phyloP scores from a whole-genome alignment of 2,888 invertebrate genomes.

The Belgica antarctica region DNA sequence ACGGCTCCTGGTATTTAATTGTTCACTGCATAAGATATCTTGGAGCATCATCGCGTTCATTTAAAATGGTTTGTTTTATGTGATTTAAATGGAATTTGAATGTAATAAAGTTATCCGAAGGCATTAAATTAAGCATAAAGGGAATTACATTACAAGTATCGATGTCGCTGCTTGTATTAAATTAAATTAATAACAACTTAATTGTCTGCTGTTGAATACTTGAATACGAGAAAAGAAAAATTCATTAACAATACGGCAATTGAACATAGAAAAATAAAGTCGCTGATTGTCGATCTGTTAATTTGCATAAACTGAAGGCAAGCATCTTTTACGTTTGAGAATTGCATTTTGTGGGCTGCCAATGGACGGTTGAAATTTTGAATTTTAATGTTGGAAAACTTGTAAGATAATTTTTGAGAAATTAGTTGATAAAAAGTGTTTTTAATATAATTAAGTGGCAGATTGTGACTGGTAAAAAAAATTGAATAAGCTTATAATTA shows the following conservation, averaged over 20 bases:
- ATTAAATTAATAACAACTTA: constrained; percentile 22
- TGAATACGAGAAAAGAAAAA: neutral
- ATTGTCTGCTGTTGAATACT: neutral
- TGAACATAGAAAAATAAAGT: neutral
- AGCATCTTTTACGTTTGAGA: neutral
- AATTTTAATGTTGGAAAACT: too few relatives aligned
- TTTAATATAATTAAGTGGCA: too few relatives aligned
- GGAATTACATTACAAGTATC: too few relatives aligned
- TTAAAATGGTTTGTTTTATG: constrained; percentile 23
- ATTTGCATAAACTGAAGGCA: constrained; percentile 14
- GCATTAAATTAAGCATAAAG: too few relatives aligned
- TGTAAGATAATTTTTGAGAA: too few relatives aligned
- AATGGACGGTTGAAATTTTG: too few relatives aligned
- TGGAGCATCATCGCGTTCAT: constrained; percentile 16
- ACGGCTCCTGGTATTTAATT: constrained; percentile 28
- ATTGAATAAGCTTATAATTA: too few relatives aligned
- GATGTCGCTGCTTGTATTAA: constrained; percentile 7
- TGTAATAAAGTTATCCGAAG: neutral
- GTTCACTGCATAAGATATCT: constrained; percentile 21
- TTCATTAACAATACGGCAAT: constrained; percentile 21
- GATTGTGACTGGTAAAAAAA: too few relatives aligned
- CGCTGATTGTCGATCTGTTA: neutral
- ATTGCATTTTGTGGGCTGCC: too few relatives aligned
- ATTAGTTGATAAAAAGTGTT: too few relatives aligned
- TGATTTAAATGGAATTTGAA: constrained; percentile 18